Evolutionary conservation across 2,113 vertebrate genomes (phyloP).

Genomic region (Atrichornis clamosus): DNA sequence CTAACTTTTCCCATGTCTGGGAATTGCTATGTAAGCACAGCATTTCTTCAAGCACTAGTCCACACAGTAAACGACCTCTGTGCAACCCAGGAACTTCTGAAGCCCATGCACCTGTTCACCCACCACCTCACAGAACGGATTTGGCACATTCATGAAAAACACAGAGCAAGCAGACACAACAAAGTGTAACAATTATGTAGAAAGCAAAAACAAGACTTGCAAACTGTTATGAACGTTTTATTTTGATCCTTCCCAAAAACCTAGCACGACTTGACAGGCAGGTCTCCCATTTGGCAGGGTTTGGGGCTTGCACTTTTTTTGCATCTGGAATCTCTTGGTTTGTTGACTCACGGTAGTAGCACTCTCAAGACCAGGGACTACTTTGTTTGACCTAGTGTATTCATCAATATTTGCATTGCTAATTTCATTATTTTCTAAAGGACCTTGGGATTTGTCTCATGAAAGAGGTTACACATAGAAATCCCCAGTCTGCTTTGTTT

Average conservation of each 20-base stretch:
- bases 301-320: neutral
- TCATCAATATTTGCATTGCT: constrained; percentile 40
- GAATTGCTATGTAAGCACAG: neutral
- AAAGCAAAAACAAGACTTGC: neutral
- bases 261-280: neutral
- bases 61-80: neutral
- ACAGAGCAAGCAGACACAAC: neutral
- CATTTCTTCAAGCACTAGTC: neutral
- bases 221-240: neutral
- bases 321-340: constrained; percentile 11
- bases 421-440: constrained; percentile 39
- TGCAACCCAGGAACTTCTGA: neutral
- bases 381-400: constrained; percentile 14
- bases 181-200: neutral
- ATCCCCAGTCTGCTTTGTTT: neutral
- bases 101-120: neutral
- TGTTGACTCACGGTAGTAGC: neutral
- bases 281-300: neutral
- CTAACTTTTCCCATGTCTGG: neutral
- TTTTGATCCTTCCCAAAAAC: neutral
- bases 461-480: neutral
- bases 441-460: neutral
- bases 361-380: neutral
- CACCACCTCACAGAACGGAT: neutral
- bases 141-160: neutral